These are phyloP conservation scores for Zingel zingel DNA, from an alignment of 2,113 vertebrate species.

Conservation along the genomic window DNA sequence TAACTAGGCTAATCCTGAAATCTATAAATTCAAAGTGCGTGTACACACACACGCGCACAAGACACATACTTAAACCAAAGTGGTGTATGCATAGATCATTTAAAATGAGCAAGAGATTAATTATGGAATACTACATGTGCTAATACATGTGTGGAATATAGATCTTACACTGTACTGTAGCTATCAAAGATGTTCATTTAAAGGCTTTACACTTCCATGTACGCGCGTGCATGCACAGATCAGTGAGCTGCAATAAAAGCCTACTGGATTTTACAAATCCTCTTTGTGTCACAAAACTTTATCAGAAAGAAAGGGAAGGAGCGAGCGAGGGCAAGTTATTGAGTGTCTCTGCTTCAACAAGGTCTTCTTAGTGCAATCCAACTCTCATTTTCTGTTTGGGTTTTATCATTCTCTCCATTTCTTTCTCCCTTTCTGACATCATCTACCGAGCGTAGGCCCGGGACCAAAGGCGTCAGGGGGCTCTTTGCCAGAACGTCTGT, in stretches of 20 bases:
- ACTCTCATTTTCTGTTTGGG: neutral
- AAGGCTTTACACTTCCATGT: slow-evolving; percentile 45
- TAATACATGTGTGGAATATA: slow-evolving; percentile 42
- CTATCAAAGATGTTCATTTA: slow-evolving; percentile 58
- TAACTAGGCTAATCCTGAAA: slow-evolving; percentile 71
- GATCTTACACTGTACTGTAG: slow-evolving; percentile 7
- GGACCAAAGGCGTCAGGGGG: neutral
- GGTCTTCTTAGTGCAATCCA: slow-evolving; percentile 10
- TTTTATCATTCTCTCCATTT: neutral
- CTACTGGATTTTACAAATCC: slow-evolving; percentile 74
- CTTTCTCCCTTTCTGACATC: neutral
- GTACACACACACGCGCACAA: neutral
- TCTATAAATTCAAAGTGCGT: slow-evolving; percentile 29
- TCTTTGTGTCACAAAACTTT: slow-evolving; percentile 77
- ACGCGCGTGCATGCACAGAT: slow-evolving; percentile 16
- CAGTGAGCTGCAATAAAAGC: slow-evolving; percentile 59
- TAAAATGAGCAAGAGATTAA: slow-evolving; percentile 32
- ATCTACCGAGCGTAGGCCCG: neutral
- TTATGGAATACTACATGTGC: slow-evolving; percentile 38
- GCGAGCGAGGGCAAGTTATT: slow-evolving; percentile 25
- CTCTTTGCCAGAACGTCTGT: neutral
- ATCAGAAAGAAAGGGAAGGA: slow-evolving; percentile 36
- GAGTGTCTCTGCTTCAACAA: slow-evolving; percentile 13
- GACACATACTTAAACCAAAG: slow-evolving; percentile 5
- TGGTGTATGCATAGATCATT: slow-evolving; percentile 6